These are phyloP conservation scores for Bostrychus sinensis DNA, from an alignment of 2,113 vertebrate genomes.

Conservation along the genomic window DNA sequence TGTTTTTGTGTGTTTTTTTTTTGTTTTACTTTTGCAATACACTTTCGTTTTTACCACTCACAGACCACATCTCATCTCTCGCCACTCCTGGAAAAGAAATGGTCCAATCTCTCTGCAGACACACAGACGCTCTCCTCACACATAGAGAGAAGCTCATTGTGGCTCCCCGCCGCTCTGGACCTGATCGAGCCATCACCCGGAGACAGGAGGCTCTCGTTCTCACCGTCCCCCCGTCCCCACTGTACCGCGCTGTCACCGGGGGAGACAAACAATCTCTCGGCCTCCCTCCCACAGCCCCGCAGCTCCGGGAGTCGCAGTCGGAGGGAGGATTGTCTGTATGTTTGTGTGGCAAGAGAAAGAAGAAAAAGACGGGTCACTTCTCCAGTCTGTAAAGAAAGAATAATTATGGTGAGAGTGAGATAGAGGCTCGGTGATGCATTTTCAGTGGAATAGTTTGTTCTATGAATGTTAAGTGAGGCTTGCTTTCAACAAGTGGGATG, in stretches of 20 bases:
- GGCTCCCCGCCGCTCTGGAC: slow-evolving; percentile 66
- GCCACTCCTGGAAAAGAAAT: slow-evolving; percentile 29
- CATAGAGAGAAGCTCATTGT: slow-evolving; percentile 15
- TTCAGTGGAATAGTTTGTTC: slow-evolving; percentile 41
- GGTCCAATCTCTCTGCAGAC: slow-evolving; percentile 1
- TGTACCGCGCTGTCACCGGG: slow-evolving; percentile 54
- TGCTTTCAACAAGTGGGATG: slow-evolving; percentile 50
- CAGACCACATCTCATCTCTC: slow-evolving; percentile 10
- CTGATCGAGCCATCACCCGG: slow-evolving; percentile 76
- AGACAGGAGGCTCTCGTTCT: slow-evolving; percentile 59
- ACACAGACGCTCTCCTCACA: slow-evolving; percentile 8
- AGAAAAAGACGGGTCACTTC: slow-evolving; percentile 10
- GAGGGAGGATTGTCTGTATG: slow-evolving; percentile 31
- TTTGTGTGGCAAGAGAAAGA: slow-evolving; percentile 19
- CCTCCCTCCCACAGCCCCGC: slow-evolving; percentile 72
- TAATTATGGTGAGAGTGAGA: slow-evolving; percentile 23
- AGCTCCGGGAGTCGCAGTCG: slow-evolving; percentile 65
- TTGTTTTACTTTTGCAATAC: background rate
- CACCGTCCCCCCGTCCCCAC: slow-evolving; percentile 65
- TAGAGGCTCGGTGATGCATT: slow-evolving; percentile 27
- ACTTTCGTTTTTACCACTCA: background rate
- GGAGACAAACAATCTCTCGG: slow-evolving; percentile 78
- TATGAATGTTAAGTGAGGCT: slow-evolving; percentile 52
- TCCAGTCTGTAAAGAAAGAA: slow-evolving; percentile 34
- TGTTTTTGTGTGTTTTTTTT: too few relatives aligned